These are phyloP conservation scores for Lasioglossum vierecki DNA, from an alignment of 2,888 invertebrate genomes.

Conservation along the genomic window DNA sequence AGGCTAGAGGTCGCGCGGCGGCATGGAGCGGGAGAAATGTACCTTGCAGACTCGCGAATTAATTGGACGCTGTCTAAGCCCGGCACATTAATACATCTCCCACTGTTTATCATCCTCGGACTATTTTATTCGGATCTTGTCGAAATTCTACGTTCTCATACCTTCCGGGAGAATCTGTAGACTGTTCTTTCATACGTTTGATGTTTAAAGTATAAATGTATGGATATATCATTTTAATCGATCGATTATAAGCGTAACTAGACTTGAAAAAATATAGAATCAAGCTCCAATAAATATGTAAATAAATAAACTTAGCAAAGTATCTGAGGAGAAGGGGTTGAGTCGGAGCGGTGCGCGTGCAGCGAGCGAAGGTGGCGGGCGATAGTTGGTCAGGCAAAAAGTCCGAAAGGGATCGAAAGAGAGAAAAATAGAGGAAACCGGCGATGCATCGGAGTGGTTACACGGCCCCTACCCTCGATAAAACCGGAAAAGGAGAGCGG, in stretches of 20 bases:
- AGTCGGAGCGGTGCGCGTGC: not conserved
- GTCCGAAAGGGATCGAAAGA: not conserved
- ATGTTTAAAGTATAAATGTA: not conserved
- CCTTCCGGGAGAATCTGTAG: too few relatives aligned
- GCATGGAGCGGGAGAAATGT: not conserved
- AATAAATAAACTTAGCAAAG: not conserved
- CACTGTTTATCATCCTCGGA: not conserved
- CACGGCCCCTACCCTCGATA: slow-evolving; percentile 1
- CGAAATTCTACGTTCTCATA: not conserved
- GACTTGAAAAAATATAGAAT: too few relatives aligned
- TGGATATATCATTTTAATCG: not conserved
- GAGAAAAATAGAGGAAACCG: slow-evolving; percentile 1
- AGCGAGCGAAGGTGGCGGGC: not conserved
- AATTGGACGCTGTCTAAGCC: not conserved
- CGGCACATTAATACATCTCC: not conserved
- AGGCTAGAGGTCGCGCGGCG: not conserved
- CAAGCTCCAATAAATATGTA: not conserved
- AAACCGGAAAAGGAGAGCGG: slow-evolving; percentile 11
- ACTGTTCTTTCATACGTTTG: not conserved
- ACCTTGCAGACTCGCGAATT: not conserved
- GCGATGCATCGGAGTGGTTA: slow-evolving; percentile 29
- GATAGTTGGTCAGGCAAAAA: slow-evolving; percentile 12
- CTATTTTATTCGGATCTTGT: not conserved
- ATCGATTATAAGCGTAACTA: not conserved
- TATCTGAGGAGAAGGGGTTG: not conserved